Evolutionary conservation across 2,113 vertebrate species (phyloP).

Genomic region (Ptychochromis oligacanthus): DNA sequence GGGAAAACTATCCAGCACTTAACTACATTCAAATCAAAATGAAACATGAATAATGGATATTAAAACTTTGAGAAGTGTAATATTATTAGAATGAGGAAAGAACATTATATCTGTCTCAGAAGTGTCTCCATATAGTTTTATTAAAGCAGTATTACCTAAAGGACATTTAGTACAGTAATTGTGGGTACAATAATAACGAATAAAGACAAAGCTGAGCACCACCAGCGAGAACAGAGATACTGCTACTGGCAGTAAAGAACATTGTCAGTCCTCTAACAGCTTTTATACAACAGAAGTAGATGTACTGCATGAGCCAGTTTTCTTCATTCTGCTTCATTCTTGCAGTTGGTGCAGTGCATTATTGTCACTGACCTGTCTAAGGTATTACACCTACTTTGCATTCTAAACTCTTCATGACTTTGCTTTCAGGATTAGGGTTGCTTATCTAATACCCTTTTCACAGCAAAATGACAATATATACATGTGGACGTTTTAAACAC

Average conservation of each 20-base stretch:
- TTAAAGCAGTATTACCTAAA: not conserved
- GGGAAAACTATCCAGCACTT: not conserved
- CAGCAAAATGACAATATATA: not conserved
- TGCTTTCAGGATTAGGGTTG: not conserved
- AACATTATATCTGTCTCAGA: not conserved
- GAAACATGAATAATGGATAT: constrained; percentile 45
- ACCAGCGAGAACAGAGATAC: not conserved
- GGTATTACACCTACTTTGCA: not conserved
- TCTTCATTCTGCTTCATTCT: not conserved
- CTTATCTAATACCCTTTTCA: not conserved
- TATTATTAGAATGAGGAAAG: not conserved
- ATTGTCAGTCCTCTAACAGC: not conserved
- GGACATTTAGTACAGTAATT: not conserved
- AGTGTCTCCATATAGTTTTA: constrained; percentile 3
- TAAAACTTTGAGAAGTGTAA: constrained; percentile 10
- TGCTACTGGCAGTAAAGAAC: not conserved
- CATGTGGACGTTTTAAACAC: not conserved
- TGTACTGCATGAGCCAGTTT: not conserved
- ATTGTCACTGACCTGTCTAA: not conserved
- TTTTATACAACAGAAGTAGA: not conserved
- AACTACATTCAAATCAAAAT: constrained; percentile 14
- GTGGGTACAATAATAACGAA: not conserved
- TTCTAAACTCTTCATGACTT: too few relatives aligned
- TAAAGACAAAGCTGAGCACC: not conserved
- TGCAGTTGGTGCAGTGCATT: not conserved